Conservation (phyloP, 2,888 invertebrate genomes). For the Unio delphinus region DNA sequence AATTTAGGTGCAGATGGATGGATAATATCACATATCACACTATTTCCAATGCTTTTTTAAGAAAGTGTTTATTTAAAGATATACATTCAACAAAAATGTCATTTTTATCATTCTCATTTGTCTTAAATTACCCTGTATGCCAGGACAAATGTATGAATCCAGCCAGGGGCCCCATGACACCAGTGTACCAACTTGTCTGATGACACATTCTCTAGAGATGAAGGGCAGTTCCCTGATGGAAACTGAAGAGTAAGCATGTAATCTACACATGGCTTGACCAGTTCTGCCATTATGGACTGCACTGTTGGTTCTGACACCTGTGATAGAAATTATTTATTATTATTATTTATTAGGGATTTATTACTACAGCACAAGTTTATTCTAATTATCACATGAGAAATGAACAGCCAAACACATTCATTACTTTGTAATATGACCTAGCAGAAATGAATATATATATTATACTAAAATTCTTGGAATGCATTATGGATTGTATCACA, state of each 20-base stretch:
- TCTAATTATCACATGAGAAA: not conserved
- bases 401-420: not conserved
- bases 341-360: too few species aligned
- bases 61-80: too few species aligned
- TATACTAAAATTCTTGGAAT: too few species aligned
- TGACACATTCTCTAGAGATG: conserved; percentile 79
- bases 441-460: too few species aligned
- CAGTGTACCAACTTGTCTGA: conserved; percentile 88
- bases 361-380: too few species aligned
- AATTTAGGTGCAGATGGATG: too few species aligned
- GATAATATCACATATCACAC: too few species aligned
- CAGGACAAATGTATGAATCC: conserved; percentile 78
- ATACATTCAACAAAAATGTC: too few species aligned
- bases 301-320: conserved; percentile 48
- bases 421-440: too few species aligned
- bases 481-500: too few species aligned
- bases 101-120: not conserved
- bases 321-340: not conserved
- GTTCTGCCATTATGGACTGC: conserved; percentile 42
- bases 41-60: too few species aligned
- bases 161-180: conserved; percentile 96
- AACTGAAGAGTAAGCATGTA: conserved; percentile 69
- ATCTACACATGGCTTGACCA: conserved; percentile 70
- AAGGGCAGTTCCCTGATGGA: conserved; percentile 79
- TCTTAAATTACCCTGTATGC: conserved; percentile 61